A percentile compares a stretch with the other conserved stretches of the same genome.
Conservation (phyloP, 2,113 vertebrate genomes). For the Eulemur macaco region DNA sequence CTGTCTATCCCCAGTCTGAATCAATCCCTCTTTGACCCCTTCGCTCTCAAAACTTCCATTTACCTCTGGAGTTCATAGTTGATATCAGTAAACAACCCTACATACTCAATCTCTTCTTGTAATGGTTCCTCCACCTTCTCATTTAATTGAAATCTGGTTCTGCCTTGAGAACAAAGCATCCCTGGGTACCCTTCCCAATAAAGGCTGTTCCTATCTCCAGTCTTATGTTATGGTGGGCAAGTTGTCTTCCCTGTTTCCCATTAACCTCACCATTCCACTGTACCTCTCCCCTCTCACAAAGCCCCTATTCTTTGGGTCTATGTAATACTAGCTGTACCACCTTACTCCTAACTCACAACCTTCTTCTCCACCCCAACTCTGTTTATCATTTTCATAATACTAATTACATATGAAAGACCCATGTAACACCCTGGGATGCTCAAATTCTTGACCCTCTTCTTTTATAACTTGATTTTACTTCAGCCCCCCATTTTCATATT, state of each 20-base stretch:
- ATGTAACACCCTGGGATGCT: not conserved
- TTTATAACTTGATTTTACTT: not conserved
- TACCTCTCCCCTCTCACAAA: not conserved
- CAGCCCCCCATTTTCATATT: not conserved
- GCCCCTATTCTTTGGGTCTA: not conserved
- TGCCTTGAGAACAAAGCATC: not conserved
- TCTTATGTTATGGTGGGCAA: not conserved
- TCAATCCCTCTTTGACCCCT: not conserved
- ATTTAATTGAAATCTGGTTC: not conserved
- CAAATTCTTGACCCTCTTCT: not conserved
- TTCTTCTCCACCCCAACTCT: not conserved
- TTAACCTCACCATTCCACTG: not conserved
- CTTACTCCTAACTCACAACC: not conserved
- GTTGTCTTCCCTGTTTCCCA: not conserved
- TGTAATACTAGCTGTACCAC: not conserved
- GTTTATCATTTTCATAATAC: not conserved
- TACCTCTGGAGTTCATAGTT: not conserved
- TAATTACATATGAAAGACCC: not conserved
- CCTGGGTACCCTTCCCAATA: not conserved
- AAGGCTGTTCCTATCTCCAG: not conserved
- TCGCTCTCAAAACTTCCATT: not conserved
- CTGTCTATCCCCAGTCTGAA: not conserved
- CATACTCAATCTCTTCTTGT: not conserved
- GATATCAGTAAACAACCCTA: not conserved
- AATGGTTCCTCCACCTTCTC: not conserved